A percentile compares a stretch with the other conserved stretches of the same genome.
These are phyloP conservation scores for Sitta carolinensis DNA, from an alignment of 2,797 vertebrate genomes.

Conservation along the genomic window DNA sequence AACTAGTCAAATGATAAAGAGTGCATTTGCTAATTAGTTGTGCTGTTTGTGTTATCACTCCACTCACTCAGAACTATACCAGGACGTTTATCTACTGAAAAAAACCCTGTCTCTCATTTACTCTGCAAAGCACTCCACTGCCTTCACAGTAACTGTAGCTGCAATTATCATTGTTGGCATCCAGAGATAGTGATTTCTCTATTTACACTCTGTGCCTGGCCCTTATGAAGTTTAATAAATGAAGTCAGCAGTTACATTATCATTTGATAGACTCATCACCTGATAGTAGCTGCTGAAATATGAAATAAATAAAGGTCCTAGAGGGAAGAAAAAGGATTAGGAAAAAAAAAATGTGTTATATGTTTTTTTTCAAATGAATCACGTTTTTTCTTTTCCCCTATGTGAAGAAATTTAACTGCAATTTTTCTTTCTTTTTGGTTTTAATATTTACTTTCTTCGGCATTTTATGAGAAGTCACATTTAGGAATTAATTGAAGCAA, in stretches of 20 bases:
- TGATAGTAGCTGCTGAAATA: constrained; percentile 4
- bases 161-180: constrained; percentile 63
- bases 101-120: constrained; percentile 48
- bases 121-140: constrained; percentile 17
- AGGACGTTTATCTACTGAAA: constrained; percentile 56
- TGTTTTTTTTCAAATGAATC: neutral
- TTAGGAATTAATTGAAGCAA: neutral
- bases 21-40: constrained; percentile 24
- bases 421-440: neutral
- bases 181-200: constrained; percentile 60
- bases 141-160: constrained; percentile 37
- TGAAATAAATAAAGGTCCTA: constrained; percentile 31
- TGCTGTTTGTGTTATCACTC: constrained; percentile 38
- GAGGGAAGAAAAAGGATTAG: neutral
- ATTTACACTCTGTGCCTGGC: constrained; percentile 43
- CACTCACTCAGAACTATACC: constrained; percentile 27
- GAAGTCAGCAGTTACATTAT: constrained; percentile 56
- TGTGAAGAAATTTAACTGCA: neutral
- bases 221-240: constrained; percentile 68
- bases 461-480: neutral
- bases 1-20: constrained; percentile 11
- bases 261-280: constrained; percentile 56
- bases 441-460: neutral
- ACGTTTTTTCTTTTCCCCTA: neutral
- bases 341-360: neutral